phyloP scores from a whole-genome alignment of 2,888 invertebrate genomes.

The Caenorhabditis drosophilae region DNA sequence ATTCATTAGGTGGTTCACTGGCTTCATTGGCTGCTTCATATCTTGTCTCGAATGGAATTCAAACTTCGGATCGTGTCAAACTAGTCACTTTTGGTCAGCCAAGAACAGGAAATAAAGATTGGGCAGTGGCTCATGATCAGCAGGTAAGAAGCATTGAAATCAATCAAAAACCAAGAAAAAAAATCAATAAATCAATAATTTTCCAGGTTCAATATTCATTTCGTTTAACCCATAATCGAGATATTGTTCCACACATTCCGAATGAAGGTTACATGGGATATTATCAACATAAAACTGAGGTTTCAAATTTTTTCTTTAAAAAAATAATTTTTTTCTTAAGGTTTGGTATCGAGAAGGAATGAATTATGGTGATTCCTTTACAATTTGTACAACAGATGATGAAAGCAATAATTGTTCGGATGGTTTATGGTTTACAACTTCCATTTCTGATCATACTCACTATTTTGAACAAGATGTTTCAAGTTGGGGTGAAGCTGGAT shows the following conservation, averaged over 20 bases:
- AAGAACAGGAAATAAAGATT: slow-evolving; percentile 53
- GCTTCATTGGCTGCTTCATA: slow-evolving; percentile 53
- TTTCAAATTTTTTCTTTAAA: slow-evolving; percentile 10
- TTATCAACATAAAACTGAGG: slow-evolving; percentile 53
- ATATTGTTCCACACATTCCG: slow-evolving; percentile 57
- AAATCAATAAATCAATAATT: too few relatives aligned
- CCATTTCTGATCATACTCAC: slow-evolving; percentile 52
- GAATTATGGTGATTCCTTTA: slow-evolving; percentile 22
- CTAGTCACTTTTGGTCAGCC: slow-evolving; percentile 61
- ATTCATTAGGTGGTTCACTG: slow-evolving; percentile 55
- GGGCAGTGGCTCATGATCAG: slow-evolving; percentile 46
- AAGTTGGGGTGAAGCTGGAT: slow-evolving; percentile 48
- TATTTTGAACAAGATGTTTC: slow-evolving; percentile 54
- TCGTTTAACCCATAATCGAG: slow-evolving; percentile 51
- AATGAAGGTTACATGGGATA: slow-evolving; percentile 48
- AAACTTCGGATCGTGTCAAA: slow-evolving; percentile 28
- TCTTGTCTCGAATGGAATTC: slow-evolving; percentile 32
- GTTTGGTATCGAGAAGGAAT: slow-evolving; percentile 45
- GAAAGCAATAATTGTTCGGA: slow-evolving; percentile 49
- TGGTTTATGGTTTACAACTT: slow-evolving; percentile 40
- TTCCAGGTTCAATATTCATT: slow-evolving; percentile 42
- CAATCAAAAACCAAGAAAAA: too few relatives aligned
- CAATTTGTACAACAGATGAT: slow-evolving; percentile 33
- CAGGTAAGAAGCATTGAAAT: too few relatives aligned
- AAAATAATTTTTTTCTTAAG: slow-evolving; percentile 5